A percentile compares a stretch with the other conserved stretches of the same genome.
phyloP scores from a whole-genome alignment of 2,113 vertebrate genomes.

The Sinocyclocheilus grahami region DNA sequence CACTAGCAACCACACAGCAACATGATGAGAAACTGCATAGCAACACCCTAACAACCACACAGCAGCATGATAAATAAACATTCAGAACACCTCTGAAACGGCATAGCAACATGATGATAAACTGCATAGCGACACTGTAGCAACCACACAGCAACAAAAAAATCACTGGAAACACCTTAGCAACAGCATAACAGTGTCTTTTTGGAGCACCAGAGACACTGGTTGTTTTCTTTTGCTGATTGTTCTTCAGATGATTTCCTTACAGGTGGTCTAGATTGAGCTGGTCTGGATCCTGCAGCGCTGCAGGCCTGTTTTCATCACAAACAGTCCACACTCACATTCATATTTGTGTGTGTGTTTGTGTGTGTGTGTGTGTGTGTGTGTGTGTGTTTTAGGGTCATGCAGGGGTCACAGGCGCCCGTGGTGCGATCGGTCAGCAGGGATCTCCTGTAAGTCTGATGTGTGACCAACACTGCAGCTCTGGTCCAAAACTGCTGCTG shows the following conservation, averaged over 20 bases:
- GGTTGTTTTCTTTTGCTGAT: background rate
- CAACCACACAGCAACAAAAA: background rate
- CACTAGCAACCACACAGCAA: no score
- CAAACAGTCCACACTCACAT: background rate
- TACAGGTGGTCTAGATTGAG: background rate
- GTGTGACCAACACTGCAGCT: no score
- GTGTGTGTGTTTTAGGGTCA: conserved; percentile 82
- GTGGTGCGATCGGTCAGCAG: conserved; percentile 88
- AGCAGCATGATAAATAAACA: background rate
- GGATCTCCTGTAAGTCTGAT: conserved; percentile 85
- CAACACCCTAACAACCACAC: background rate
- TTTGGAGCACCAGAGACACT: background rate
- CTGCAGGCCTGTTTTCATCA: background rate
- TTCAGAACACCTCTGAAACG: background rate
- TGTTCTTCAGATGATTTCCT: background rate
- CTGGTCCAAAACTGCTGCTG: no score
- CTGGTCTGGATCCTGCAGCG: background rate
- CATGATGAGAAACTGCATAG: background rate
- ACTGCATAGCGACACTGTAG: background rate
- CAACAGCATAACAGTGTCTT: background rate
- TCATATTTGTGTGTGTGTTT: conserved; percentile 1
- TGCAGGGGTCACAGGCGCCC: conserved; percentile 79
- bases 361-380: background rate
- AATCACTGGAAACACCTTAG: background rate
- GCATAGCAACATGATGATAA: background rate